Evolutionary conservation across 2,888 invertebrate genomes (phyloP), one percentile per base, ranked within the genome.

Genomic region (Epinotia ramella): DNA sequence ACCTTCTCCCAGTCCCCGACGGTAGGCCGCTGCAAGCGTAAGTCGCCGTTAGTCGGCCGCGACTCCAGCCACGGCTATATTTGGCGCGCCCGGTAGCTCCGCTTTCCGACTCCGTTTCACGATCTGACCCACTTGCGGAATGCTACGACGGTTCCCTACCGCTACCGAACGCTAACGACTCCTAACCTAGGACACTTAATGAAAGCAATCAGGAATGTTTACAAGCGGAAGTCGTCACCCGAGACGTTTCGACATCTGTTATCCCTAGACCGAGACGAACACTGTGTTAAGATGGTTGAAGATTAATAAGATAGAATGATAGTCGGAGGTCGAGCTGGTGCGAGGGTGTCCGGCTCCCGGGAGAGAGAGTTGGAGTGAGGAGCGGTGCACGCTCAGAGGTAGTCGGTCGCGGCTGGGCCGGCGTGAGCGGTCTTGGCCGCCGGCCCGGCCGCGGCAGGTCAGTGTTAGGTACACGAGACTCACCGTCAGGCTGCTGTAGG

Each of bases 1-100:
- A 97, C 97, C 95, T 97, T 97, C 94, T 97, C 97, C 98, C 98
- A 98, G 86, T 97, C 97, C 87, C 97, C 96, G 91, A 95, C 94
- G 84, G 95, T 93, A 90, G 95, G 96, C 94, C 96, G 96, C 97
- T 97, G 96, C 94, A 96, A 96, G 94, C 91, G 91, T 89, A 94
- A 94, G 86, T 92, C 91, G 90, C 91, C 93, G 91, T 94, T 94
- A 94, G 89, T 91, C 91, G 91, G 88, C 87, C 92, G 90, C 84
- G 87, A 88, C 90, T 91, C 94, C 94, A 94, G 94, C 89, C 92
- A 91, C 89, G 94, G 89, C 95, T 95, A 95, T 95, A 95, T 95
- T 95, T 95, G 95, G 95, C 92, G 92, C 95, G 95, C 89, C 82
- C 90, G 91, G 88, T 87, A 86, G 90, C 93, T 91, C 89, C 90